Base-by-base conservation (phyloP, 2,888 invertebrate genomes). In the Eupeodes latifasciatus region DNA sequence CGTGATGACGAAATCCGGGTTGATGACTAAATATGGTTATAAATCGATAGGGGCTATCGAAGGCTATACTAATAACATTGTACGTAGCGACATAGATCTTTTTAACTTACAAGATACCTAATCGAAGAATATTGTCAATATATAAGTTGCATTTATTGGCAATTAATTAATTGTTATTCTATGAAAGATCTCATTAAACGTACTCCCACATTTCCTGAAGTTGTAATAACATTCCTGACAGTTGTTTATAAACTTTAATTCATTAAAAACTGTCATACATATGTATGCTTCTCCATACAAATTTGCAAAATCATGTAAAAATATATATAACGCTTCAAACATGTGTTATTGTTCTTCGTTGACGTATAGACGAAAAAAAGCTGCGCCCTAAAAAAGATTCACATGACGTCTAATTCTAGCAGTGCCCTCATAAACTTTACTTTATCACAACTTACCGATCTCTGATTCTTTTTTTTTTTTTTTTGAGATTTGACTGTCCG, bases 1-100 rank as follows among this genome's bases (percentile, higher is more conserved):
- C 27, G 27, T 34, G 72, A 81, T 77, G 85, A 77, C 64, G 77
- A 47, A 81, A 74, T 66, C 53, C 55, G 40, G 47, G 44, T 59
- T 47, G 61, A 85, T 85, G 76, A 77, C 75, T 59, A 47, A 72
- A 72, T 72, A 59, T 59, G 51, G 49, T 51, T 49, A 34, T 49
- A 75, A 62, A 75, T 75, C 34, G 34, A 34, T 40, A 71, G 55
- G 36, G 53, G 51, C 34, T 53, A 40, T 69, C n/a, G 19, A 44
- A 55, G 44, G 44, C 47, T 72, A 47, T 27, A 27, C 27, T 27
- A 27, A 27, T 3, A 27, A 27, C 3, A 27, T 27, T 27, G 27
- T 2, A 27, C 3, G 27, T 27, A 27, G 3, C 27, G 27, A 27
- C 2, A 27, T 27, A 47, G 47, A 72, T 49, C 47, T 34, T 72